Evolutionary conservation across 2,888 invertebrate genomes (phyloP).

Genomic region (Helleia helle): DNA sequence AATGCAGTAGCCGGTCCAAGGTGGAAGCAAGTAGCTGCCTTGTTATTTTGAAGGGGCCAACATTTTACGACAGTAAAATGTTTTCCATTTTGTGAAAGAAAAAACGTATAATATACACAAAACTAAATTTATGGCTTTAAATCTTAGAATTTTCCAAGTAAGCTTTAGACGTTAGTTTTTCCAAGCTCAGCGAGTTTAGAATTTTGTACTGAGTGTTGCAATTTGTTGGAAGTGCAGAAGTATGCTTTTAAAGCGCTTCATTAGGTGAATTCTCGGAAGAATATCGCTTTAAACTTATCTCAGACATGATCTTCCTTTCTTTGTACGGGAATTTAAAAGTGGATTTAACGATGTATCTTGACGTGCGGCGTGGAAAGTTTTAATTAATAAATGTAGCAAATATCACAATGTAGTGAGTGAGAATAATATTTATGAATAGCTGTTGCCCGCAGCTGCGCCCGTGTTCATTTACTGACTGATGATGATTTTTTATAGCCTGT

Average conservation of each 20-base stretch:
- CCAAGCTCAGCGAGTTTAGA: slow-evolving; percentile 15
- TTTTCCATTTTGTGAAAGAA: no score
- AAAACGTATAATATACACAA: not conserved
- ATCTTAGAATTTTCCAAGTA: slow-evolving; percentile 13
- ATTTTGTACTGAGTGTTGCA: slow-evolving; percentile 18
- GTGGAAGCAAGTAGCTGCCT: no score
- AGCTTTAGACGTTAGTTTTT: slow-evolving; percentile 6
- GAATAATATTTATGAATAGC: no score
- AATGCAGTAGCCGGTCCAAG: no score
- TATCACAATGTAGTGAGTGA: no score
- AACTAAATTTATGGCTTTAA: slow-evolving; percentile 1
- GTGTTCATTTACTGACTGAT: no score
- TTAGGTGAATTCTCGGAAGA: slow-evolving; percentile 13
- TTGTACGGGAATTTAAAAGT: not conserved
- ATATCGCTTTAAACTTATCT: slow-evolving; percentile 8
- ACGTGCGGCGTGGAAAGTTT: not conserved
- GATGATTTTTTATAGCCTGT: no score
- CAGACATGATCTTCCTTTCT: not conserved
- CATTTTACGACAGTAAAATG: no score
- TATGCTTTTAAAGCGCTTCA: slow-evolving; percentile 18
- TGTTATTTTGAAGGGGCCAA: no score
- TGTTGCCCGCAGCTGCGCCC: no score
- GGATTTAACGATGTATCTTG: not conserved
- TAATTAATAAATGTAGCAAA: slow-evolving; percentile 2
- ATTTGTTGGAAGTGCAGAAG: slow-evolving; percentile 18